These are phyloP conservation scores for Agapostemon virescens DNA, from an alignment of 2,888 invertebrate species.

Conservation along the genomic window DNA sequence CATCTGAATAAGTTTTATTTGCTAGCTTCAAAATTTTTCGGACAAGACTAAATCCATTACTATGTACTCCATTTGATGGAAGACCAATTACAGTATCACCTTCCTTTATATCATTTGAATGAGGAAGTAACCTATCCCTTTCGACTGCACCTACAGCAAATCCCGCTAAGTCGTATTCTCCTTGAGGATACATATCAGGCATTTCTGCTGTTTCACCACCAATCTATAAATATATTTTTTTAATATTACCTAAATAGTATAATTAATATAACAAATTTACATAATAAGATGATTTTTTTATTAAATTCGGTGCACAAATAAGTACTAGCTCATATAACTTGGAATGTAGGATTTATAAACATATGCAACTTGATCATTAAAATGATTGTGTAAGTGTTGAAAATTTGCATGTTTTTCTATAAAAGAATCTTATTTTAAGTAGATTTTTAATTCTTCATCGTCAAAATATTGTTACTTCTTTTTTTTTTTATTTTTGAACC, in stretches of 20 bases:
- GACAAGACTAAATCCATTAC: slow-evolving; percentile 96
- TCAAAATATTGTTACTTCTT: neutral
- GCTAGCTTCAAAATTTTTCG: slow-evolving; percentile 88
- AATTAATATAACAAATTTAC: neutral
- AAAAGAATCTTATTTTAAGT: no score
- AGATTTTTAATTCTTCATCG: no score
- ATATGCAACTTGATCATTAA: neutral
- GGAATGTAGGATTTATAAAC: neutral
- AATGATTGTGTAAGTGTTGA: neutral
- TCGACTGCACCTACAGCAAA: slow-evolving; percentile 97
- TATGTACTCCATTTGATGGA: slow-evolving; percentile 95
- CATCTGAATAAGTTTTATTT: slow-evolving; percentile 85
- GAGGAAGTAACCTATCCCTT: slow-evolving; percentile 87
- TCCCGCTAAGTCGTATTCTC: slow-evolving; percentile 97
- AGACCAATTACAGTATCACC: slow-evolving; percentile 93
- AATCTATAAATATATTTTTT: slow-evolving; percentile 81
- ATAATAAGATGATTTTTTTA: neutral
- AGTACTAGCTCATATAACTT: neutral
- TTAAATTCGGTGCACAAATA: neutral
- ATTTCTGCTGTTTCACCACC: slow-evolving; percentile 98
- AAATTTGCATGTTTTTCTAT: no score
- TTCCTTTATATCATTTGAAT: slow-evolving; percentile 83
- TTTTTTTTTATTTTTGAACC: neutral
- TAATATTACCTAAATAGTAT: neutral
- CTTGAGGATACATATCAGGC: slow-evolving; percentile 94